Percentiles rank a stretch among this genome's conserved stretches.
Evolutionary conservation across 2,888 invertebrate genomes (phyloP).

Genomic region (Cerastis rubricosa): DNA sequence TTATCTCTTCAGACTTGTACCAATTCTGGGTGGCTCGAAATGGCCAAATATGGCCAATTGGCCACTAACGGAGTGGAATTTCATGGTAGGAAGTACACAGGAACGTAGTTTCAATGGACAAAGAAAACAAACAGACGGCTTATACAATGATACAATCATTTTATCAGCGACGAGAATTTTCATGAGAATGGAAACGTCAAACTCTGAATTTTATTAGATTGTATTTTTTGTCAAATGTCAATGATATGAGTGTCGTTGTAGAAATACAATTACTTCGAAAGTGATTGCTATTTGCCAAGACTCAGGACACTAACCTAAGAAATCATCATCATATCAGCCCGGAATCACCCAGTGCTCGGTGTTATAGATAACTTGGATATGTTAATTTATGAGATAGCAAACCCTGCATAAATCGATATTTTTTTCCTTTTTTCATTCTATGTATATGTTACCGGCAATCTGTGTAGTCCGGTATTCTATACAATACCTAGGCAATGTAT

Average conservation of each 20-base stretch:
- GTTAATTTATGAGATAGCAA: neutral
- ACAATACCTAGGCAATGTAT: too few relatives aligned
- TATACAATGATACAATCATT: neutral
- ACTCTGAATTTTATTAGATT: neutral
- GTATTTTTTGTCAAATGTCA: neutral
- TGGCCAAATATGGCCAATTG: constrained; percentile 16
- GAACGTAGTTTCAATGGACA: neutral
- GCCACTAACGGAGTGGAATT: neutral
- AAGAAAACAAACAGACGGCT: neutral
- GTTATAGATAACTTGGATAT: too few relatives aligned
- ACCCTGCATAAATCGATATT: neutral
- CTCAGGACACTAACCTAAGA: neutral
- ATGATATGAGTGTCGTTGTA: neutral
- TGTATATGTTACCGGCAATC: too few relatives aligned
- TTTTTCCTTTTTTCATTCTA: neutral
- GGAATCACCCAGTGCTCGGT: too few relatives aligned
- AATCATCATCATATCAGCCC: too few relatives aligned
- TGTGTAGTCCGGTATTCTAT: too few relatives aligned
- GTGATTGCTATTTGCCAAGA: neutral
- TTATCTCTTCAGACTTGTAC: constrained; percentile 63
- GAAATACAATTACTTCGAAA: neutral
- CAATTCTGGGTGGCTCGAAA: constrained; percentile 42
- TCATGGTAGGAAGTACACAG: neutral
- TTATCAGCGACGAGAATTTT: neutral
- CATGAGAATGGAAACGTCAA: neutral